A percentile compares a stretch with the other conserved stretches of the same genome.
Evolutionary conservation across 2,888 invertebrate genomes (phyloP).

Genomic region (Ormyrus thymus): DNA sequence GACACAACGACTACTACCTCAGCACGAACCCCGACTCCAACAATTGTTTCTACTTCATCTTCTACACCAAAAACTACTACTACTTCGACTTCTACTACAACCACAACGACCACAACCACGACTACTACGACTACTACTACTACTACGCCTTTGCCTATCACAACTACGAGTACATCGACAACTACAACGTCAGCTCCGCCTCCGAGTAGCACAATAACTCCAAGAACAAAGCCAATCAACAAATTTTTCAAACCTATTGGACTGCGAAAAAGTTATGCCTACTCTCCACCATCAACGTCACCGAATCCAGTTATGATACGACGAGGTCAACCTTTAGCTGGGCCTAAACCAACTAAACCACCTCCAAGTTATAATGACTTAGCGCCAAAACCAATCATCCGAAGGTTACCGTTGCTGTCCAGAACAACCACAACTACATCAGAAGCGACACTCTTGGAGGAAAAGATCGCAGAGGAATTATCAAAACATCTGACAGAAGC

Average conservation of each 20-base stretch:
- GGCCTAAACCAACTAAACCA: slow-evolving; percentile 70
- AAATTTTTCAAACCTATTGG: slow-evolving; percentile 69
- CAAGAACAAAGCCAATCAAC: slow-evolving; percentile 60
- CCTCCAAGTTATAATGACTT: slow-evolving; percentile 68
- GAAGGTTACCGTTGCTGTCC: slow-evolving; percentile 64
- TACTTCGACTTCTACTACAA: slow-evolving; percentile 37
- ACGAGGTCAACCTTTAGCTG: slow-evolving; percentile 63
- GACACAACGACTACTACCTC: slow-evolving; percentile 21
- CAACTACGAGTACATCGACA: slow-evolving; percentile 36
- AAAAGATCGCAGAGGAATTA: slow-evolving; percentile 26
- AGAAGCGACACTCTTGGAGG: slow-evolving; percentile 46
- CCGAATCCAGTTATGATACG: slow-evolving; percentile 70
- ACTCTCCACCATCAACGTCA: slow-evolving; percentile 68
- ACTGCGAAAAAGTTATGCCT: slow-evolving; percentile 67
- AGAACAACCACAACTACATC: slow-evolving; percentile 61
- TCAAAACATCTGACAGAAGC: slow-evolving; percentile 28
- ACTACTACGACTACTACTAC: slow-evolving; percentile 4
- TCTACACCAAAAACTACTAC: slow-evolving; percentile 43
- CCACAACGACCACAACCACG: slow-evolving; percentile 54
- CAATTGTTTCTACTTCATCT: slow-evolving; percentile 5
- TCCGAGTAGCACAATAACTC: slow-evolving; percentile 56
- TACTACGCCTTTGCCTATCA: slow-evolving; percentile 17
- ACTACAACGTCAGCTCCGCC: slow-evolving; percentile 55
- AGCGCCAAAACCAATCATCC: slow-evolving; percentile 70
- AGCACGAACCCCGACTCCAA: slow-evolving; percentile 2